Evolutionary conservation across 2,113 vertebrate species (phyloP).

Genomic region (Strix aluco): DNA sequence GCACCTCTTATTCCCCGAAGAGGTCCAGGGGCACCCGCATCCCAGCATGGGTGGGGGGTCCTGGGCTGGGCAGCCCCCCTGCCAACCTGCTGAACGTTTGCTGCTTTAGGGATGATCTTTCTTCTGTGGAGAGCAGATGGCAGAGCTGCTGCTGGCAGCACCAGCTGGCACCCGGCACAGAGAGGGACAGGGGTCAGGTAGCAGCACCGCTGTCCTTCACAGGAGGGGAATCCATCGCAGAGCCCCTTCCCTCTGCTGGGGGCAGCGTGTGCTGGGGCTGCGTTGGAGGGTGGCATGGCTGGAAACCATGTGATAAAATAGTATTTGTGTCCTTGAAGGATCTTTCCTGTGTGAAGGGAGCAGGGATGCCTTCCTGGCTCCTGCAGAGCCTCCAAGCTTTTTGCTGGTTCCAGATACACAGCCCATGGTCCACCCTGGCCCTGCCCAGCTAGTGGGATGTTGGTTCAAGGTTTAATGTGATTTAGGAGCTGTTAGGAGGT

Average conservation of each 20-base stretch:
- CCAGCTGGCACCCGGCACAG: fast-evolving
- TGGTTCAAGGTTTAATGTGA: not conserved
- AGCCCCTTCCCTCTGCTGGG: not conserved
- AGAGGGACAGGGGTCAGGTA: fast-evolving
- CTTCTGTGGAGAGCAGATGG: not conserved
- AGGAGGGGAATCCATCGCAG: not conserved
- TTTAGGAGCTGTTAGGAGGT: not conserved
- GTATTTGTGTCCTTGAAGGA: not conserved
- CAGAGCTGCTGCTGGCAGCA: not conserved
- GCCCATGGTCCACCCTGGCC: not conserved
- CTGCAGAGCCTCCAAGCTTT: not conserved
- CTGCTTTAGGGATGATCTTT: not conserved
- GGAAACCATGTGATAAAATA: not conserved
- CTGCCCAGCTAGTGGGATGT: fast-evolving
- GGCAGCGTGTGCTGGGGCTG: not conserved
- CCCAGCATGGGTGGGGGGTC: fast-evolving
- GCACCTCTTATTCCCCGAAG: fast-evolving
- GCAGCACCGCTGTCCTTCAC: fast-evolving
- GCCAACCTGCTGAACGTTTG: not conserved
- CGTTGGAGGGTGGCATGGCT: not conserved
- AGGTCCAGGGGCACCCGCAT: not conserved
- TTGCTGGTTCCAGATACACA: not conserved
- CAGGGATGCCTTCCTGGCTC: not conserved
- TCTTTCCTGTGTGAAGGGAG: not conserved
- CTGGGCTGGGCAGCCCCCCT: not conserved